These are phyloP conservation scores for Serranus cabrilla DNA, from an alignment of 2,797 vertebrate genomes.

Conservation along the genomic window DNA sequence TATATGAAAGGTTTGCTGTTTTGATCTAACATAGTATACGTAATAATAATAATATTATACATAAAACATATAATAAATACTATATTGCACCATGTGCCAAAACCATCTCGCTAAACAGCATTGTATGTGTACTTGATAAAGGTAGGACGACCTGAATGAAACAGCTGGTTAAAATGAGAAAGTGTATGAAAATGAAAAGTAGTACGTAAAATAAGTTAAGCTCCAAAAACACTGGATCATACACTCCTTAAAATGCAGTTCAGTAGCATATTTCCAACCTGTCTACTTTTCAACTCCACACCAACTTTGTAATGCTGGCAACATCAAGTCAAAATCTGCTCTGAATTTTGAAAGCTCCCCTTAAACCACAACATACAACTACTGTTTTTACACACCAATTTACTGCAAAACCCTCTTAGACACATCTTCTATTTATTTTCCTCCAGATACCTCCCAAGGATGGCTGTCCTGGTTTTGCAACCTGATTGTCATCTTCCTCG, in stretches of 20 bases:
- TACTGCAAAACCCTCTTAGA: background rate
- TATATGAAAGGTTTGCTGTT: background rate
- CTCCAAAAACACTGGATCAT: background rate
- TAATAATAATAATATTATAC: background rate
- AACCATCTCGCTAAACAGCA: background rate
- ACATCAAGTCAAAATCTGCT: no score
- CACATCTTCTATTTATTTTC: constrained; percentile 7
- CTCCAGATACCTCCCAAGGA: constrained; percentile 85
- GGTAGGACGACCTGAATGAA: background rate
- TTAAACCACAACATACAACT: background rate
- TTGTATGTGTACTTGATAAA: background rate
- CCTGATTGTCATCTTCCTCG: constrained; percentile 86
- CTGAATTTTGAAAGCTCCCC: background rate
- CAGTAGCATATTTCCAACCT: background rate
- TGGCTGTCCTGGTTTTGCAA: constrained; percentile 91
- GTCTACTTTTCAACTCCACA: no score
- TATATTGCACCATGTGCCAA: background rate
- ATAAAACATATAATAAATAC: background rate
- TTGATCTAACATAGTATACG: no score
- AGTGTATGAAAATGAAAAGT: background rate
- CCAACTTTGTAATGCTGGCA: no score
- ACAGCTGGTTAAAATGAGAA: background rate
- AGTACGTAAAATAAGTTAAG: background rate
- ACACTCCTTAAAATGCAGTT: background rate
- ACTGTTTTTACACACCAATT: background rate